Percentiles rank a stretch among this genome's conserved stretches.
Conservation (phyloP, 2,113 vertebrate genomes). For the Narcine bancroftii region DNA sequence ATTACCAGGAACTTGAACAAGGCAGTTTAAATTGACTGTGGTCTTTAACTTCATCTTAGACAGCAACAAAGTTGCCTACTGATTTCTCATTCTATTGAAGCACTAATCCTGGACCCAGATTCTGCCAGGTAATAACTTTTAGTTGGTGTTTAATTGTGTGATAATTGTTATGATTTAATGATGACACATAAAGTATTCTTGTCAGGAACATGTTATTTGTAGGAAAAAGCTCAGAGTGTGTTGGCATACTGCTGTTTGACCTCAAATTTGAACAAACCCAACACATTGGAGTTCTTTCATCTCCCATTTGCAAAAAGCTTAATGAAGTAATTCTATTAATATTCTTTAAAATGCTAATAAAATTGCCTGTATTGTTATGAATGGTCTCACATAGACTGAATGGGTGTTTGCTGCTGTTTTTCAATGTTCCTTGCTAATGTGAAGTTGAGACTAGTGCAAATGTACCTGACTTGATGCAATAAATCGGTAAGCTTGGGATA, state of each 20-base stretch:
- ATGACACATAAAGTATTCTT: neutral
- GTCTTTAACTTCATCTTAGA: constrained; percentile 56
- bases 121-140: constrained; percentile 66
- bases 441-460: neutral
- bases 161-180: neutral
- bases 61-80: constrained; percentile 94
- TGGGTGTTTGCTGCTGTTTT: neutral
- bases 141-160: neutral
- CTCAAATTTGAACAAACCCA: neutral
- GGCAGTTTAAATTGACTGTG: neutral
- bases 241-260: neutral
- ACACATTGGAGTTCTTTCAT: neutral
- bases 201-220: neutral
- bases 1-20: neutral
- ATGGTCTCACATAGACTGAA: neutral
- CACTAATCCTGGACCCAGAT: constrained; percentile 88
- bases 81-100: constrained; percentile 85
- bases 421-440: neutral
- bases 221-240: neutral
- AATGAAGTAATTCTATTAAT: neutral
- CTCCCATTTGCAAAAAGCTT: neutral
- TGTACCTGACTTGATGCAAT: neutral
- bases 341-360: neutral
- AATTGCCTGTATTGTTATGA: neutral
- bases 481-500: neutral